phyloP scores from a whole-genome alignment of 2,888 invertebrate genomes.

The Cantharis nigra region DNA sequence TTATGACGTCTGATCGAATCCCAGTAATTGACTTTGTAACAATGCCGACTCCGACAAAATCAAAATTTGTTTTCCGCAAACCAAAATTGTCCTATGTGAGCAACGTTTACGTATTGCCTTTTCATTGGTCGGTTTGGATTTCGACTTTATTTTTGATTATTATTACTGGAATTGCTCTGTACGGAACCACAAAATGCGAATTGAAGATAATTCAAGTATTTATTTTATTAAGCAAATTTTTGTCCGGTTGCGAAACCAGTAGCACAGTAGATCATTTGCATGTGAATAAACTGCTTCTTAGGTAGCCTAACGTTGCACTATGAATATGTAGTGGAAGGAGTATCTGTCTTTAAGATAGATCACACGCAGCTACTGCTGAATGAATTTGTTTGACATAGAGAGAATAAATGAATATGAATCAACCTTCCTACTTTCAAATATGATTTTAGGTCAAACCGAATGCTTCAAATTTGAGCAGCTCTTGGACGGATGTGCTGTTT shows the following conservation, averaged over 20 bases:
- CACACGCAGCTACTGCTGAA: no score
- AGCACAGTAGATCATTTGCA: no score
- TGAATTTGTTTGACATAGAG: no score
- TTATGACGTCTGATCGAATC: constrained; percentile 66
- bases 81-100: constrained; percentile 72
- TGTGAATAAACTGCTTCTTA: no score
- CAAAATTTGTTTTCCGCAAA: constrained; percentile 72
- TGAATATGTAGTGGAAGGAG: no score
- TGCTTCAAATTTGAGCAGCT: constrained; percentile 35
- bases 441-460: constrained; percentile 5
- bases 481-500: constrained; percentile 60
- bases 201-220: constrained; percentile 30
- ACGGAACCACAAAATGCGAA: constrained; percentile 56
- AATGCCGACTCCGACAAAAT: constrained; percentile 69
- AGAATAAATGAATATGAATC: no score
- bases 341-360: no score
- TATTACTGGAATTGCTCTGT: constrained; percentile 54
- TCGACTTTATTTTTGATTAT: constrained; percentile 58
- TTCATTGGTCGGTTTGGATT: constrained; percentile 69
- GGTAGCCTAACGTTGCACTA: no score
- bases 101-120: constrained; percentile 73
- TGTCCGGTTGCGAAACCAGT: no score
- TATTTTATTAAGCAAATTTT: no score
- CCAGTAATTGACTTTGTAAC: constrained; percentile 68
- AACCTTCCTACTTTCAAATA: no score